Evolutionary conservation across 2,888 invertebrate species (phyloP), one percentile per base, ranked within the genome.

Genomic region (Sepioteuthis lessoniana): DNA sequence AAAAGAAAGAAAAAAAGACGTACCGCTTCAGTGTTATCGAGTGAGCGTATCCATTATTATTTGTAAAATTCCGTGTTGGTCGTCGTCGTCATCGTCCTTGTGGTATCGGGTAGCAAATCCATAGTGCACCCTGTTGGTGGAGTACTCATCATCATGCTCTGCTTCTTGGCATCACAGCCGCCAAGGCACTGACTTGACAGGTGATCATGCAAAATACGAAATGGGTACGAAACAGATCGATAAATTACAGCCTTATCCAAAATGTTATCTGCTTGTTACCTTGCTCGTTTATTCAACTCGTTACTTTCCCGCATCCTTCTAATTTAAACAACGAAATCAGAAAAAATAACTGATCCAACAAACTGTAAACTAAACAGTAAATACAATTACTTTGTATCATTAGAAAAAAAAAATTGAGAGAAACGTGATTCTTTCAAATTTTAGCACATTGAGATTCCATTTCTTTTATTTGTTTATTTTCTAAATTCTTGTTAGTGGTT

Each of bases 91-190:
- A 76, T 76, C 76, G 76, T 76, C 76, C 76, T 76, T 76, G 76
- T n/a, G n/a, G 76, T 76, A n/a, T 76, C 76, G 76, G 76, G 76
- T 76, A 76, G 76, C n/a, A 76, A 76, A 76, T 76, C 76, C 76
- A 76, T 76, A n/a, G 76, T 76, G 76, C 76, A 76, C 76, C 76
- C 76, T 76, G 76, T 76, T 76, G 76, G 76, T n/a, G 76, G n/a
- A 76, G n/a, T n/a, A n/a, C n/a, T 76, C 76, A 76, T 76, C 76
- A 76, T 76, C 76, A 76, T 35, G 76, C n/a, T 35, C 76, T 35
- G n/a, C n/a, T 76, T 76, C 76, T 76, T 35, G n/a, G 76, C 76
- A 76, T 76, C 35, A 76, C 76, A 76, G 76, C 76, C 76, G 76
- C 76, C 76, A 76, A 76, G 76, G 76, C 35, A 76, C 76, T 76